Percentiles rank a stretch among this genome's conserved stretches.
These are phyloP conservation scores for Odontesthes bonariensis DNA, from an alignment of 2,113 vertebrate genomes.

Conservation along the genomic window DNA sequence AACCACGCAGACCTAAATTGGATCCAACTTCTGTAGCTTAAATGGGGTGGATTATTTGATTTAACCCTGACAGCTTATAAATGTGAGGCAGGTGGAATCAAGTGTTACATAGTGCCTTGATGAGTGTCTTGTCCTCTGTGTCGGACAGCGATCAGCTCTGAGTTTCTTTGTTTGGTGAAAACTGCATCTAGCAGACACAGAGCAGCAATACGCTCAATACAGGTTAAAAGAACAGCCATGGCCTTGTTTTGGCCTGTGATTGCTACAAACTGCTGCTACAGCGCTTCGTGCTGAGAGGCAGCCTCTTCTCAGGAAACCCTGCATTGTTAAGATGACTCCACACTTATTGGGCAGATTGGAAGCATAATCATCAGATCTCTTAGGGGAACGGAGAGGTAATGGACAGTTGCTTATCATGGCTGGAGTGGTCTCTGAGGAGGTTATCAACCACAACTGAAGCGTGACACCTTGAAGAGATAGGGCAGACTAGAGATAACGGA, in stretches of 20 bases:
- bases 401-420: slow-evolving; percentile 36
- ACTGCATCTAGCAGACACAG: neutral
- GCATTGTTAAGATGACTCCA: neutral
- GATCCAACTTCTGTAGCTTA: slow-evolving; percentile 23
- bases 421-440: slow-evolving; percentile 18
- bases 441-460: slow-evolving; percentile 29
- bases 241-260: slow-evolving; percentile 6
- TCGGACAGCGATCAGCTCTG: neutral
- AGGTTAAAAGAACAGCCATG: slow-evolving; percentile 14
- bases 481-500: slow-evolving; percentile 40
- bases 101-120: slow-evolving; percentile 4
- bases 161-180: neutral
- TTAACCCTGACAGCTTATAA: slow-evolving; percentile 26
- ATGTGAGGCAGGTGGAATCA: slow-evolving; percentile 19
- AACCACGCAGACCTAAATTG: slow-evolving; percentile 12
- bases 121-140: too few species aligned
- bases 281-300: neutral
- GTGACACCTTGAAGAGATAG: slow-evolving; percentile 44
- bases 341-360: slow-evolving; percentile 38
- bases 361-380: slow-evolving; percentile 23
- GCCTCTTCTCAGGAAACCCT: slow-evolving; percentile 14
- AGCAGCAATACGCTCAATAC: neutral
- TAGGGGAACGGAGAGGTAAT: slow-evolving; percentile 10
- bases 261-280: slow-evolving; percentile 1
- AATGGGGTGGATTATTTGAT: slow-evolving; percentile 36